Conservation (phyloP, 1,140 invertebrate genomes). For the Anoplolepis gracilipes region DNA sequence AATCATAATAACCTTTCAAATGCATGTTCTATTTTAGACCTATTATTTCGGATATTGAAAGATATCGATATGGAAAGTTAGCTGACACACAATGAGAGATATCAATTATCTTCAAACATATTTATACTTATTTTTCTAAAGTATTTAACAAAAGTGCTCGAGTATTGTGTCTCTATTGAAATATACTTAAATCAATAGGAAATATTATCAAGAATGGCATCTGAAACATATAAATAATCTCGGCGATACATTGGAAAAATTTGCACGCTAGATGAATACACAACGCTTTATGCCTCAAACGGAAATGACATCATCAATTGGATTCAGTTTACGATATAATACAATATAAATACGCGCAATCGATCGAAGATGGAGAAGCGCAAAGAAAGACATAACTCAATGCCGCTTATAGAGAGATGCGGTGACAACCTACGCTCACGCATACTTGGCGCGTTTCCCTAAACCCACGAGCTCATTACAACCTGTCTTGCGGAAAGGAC, state of each 20-base stretch:
- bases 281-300: not conserved
- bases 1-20: not conserved
- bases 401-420: not conserved
- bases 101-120: too few species aligned
- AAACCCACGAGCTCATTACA: conserved; percentile 51
- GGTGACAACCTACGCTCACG: conserved; percentile 29
- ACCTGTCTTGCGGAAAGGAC: conserved; percentile 67
- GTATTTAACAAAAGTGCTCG: too few species aligned
- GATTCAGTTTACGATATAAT: not conserved
- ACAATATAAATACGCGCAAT: conserved; percentile 39
- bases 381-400: conserved; percentile 50
- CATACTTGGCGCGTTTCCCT: conserved; percentile 31
- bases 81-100: too few species aligned
- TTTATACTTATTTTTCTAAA: too few species aligned
- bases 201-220: not conserved
- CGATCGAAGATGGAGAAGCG: conserved; percentile 28
- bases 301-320: conserved; percentile 47
- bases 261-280: not conserved
- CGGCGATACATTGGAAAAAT: not conserved
- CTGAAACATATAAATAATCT: not conserved
- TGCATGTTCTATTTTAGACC: not conserved
- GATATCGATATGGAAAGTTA: not conserved
- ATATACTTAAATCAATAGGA: too few species aligned
- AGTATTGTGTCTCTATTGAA: too few species aligned
- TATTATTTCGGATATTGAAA: not conserved